phyloP scores from a whole-genome alignment of 92 coral and sea anemone genomes.

The Phymanthus crucifer region DNA sequence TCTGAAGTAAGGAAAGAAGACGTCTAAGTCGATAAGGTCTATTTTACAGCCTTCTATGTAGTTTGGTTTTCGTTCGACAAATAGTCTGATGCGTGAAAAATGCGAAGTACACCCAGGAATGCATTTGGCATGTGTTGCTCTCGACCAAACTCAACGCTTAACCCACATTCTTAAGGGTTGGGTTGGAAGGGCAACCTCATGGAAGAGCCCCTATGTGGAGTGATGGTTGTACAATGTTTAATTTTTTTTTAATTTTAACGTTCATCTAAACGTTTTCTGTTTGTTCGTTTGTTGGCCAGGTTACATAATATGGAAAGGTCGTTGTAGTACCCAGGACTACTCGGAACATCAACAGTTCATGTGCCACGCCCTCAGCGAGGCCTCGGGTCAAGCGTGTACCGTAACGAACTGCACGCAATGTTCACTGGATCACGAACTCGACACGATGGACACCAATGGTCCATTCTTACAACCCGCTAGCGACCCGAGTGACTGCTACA shows the following conservation, averaged over 20 bases:
- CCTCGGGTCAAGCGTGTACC: constrained; percentile 28
- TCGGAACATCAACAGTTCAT: constrained; percentile 44
- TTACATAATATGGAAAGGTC: constrained; percentile 80
- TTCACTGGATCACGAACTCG: constrained; percentile 38
- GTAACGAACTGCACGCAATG: constrained; percentile 43
- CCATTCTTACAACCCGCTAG: background rate
- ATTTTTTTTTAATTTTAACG: background rate
- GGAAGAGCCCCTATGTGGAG: no score
- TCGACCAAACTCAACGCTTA: no score
- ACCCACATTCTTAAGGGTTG: no score
- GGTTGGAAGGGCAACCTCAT: no score
- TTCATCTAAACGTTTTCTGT: background rate
- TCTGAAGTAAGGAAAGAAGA: no score
- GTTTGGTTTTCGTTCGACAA: no score
- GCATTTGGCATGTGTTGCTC: no score
- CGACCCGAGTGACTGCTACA: constrained; percentile 13
- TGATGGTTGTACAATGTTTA: no score
- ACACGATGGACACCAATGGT: background rate
- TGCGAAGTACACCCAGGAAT: no score
- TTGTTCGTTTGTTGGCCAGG: constrained; percentile 43
- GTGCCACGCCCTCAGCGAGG: constrained; percentile 51
- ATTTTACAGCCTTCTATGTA: no score
- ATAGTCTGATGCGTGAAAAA: no score
- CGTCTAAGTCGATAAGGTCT: no score
- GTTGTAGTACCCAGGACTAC: constrained; percentile 52